Evolutionary conservation across 2,797 vertebrate genomes (phyloP), one percentile per base, ranked within the genome.

Genomic region (Mus spretus): DNA sequence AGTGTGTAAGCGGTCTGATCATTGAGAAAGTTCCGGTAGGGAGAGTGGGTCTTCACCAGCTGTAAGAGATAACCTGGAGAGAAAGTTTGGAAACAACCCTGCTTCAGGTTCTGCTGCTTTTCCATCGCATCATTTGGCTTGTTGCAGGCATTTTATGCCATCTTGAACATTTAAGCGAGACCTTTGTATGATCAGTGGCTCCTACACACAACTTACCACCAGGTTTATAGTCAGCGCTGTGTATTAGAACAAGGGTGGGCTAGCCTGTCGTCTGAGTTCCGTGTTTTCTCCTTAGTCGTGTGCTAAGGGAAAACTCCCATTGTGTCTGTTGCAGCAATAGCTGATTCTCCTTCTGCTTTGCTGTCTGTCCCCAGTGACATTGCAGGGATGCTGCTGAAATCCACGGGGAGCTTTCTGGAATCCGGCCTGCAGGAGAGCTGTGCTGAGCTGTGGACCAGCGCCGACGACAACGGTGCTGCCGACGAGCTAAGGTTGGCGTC

Each of bases 341-440:
- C 50, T 59, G 55, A 17, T 0, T 44, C 44, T 55, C 13, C n/a
- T 82, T 70, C 24, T 7, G 55, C 96, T 97, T 98, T 78, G 96
- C 31, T 78, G 37, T 50, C n/a, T 78, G 50, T 78, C 40, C 74
- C 44, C 92, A 99, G 99, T 98, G 99, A 99, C 98, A 99, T 99
- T 95, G 99, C 99, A 81, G 99, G 99, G 80, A 99, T 99, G 99
- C 98, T 99, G 98, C 99, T 99, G 70, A 99, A 99, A 97, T 99
- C 99, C 90, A 99, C 99, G 1, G 99, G 99, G 81, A 99, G 99
- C 82, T 99, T 99, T 97, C 98, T 99, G 82, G 99, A 99, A 82
- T 98, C 98, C 0, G 99, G 99, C 88, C 98, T 99, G 28, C 99
- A 99, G 97, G 99, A 99, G 97, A 99, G 99, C 97, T 99, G 99